phyloP scores from a whole-genome alignment of 2,797 vertebrate genomes.

The Liparis tanakae region DNA sequence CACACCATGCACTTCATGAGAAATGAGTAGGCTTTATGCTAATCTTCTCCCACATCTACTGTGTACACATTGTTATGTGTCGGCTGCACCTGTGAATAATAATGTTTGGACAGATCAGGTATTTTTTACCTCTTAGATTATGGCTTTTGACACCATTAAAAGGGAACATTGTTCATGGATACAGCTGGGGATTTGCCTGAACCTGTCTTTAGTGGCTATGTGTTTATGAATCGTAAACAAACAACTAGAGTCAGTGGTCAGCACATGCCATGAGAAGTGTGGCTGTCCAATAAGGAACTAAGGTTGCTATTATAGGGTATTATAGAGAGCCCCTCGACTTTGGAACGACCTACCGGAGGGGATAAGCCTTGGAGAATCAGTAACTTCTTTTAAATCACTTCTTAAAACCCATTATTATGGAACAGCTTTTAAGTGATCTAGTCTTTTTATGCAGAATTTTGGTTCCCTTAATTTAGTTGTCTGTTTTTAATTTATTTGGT shows the following conservation, averaged over 20 bases:
- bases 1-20: slow-evolving; percentile 49
- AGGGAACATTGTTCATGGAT: neutral
- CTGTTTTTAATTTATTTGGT: too few species aligned
- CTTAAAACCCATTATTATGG: too few species aligned
- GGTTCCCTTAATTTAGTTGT: too few species aligned
- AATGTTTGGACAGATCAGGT: slow-evolving; percentile 30
- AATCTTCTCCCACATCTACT: slow-evolving; percentile 68
- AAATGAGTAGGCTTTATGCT: slow-evolving; percentile 72
- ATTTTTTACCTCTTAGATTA: slow-evolving; percentile 49
- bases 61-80: slow-evolving; percentile 19
- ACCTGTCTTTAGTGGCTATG: slow-evolving; percentile 2
- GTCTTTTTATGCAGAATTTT: too few species aligned
- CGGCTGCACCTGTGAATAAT: slow-evolving; percentile 35
- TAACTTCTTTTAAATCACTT: too few species aligned
- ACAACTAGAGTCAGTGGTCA: slow-evolving; percentile 22
- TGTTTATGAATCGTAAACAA: slow-evolving; percentile 34
- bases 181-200: slow-evolving; percentile 5
- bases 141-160: slow-evolving; percentile 43
- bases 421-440: too few species aligned
- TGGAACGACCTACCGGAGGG: too few species aligned
- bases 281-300: slow-evolving; percentile 27
- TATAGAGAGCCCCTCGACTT: too few species aligned
- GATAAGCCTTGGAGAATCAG: too few species aligned
- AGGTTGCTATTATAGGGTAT: too few species aligned
- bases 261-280: slow-evolving; percentile 10